Evolutionary conservation across 2,888 invertebrate genomes (phyloP), one percentile per base, ranked within the genome.

Genomic region (Globia sparganii): DNA sequence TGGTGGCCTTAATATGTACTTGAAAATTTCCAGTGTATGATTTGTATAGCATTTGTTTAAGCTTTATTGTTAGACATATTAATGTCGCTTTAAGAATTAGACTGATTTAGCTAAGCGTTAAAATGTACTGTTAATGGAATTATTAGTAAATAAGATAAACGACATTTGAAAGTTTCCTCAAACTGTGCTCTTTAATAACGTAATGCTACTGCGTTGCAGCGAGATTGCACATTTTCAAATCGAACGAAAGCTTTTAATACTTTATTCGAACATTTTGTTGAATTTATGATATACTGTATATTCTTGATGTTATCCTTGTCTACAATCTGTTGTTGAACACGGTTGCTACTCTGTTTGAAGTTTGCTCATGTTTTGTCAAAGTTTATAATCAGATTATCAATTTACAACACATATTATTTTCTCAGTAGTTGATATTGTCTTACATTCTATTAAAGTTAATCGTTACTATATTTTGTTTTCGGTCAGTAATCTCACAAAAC

Each of bases 41-140:
- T 94, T 93, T 93, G 92, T 89, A 90, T 92, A 92, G 92, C 92
- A 92, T 94, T 95, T 94, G 94, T 94, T 95, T 96, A 95, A 94
- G 95, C 95, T 96, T 95, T 95, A 96, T 93, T 94, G 93, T 94
- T 96, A 95, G 95, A 96, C 94, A 93, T 94, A 91, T 87, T 94
- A 93, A 94, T 95, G 94, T 96, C 96, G 95, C 96, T 96, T 95
- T 96, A 96, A 96, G 96, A 95, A 96, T 96, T 96, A 96, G 96
- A 96, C 96, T 96, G 96, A 96, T 96, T 96, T 96, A 96, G 95
- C 94, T 96, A 96, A 96, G 96, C 95, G 95, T 96, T 96, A 92
- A 93, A 94, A 92, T 93, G 93, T 96, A 95, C 93, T 95, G 91
- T 95, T 96, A 95, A 94, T 94, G 94, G 93, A 94, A 92, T 92